These are phyloP conservation scores for Holothuria glaberrima DNA, from an alignment of 35 echinoderm and acorn worm species.

Conservation along the genomic window DNA sequence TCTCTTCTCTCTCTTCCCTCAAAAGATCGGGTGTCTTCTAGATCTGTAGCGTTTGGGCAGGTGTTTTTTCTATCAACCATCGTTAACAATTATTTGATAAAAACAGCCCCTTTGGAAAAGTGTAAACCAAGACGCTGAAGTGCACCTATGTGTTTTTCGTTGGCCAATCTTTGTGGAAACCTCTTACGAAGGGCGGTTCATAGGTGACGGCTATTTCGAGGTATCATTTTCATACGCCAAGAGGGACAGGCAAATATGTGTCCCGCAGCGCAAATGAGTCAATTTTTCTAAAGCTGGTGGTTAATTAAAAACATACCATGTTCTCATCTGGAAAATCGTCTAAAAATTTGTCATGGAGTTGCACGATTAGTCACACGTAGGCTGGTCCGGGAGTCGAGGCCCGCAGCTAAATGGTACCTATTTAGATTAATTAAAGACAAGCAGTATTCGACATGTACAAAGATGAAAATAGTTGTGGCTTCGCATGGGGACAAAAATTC, in stretches of 20 bases:
- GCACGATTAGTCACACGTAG: constrained; percentile 41
- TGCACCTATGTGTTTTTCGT: constrained; percentile 20
- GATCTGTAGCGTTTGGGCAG: constrained; percentile 11
- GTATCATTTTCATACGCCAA: constrained; percentile 51
- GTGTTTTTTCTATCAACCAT: constrained; percentile 40
- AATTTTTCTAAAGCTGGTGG: constrained; percentile 48
- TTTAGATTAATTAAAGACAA: constrained; percentile 19
- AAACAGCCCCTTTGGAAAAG: constrained; percentile 47
- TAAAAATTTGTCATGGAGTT: neutral
- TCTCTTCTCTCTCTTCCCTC: constrained; percentile 1
- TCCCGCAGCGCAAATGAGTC: constrained; percentile 47
- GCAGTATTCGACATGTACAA: too few species aligned
- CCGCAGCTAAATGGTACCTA: constrained; percentile 34
- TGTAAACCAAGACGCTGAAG: constrained; percentile 18
- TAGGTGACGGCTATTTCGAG: constrained; percentile 39
- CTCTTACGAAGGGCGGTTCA: constrained; percentile 24
- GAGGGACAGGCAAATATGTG: constrained; percentile 54
- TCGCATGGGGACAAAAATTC: too few species aligned
- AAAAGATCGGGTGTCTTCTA: constrained; percentile 33
- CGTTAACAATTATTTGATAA: constrained; percentile 59
- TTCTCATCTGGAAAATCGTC: constrained; percentile 26
- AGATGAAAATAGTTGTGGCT: too few species aligned
- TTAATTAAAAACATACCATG: constrained; percentile 59
- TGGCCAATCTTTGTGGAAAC: constrained; percentile 9
- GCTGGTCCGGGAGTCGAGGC: neutral